Evolutionary conservation across 1,140 invertebrate genomes (phyloP).

Genomic region (Drosophila parvula): DNA sequence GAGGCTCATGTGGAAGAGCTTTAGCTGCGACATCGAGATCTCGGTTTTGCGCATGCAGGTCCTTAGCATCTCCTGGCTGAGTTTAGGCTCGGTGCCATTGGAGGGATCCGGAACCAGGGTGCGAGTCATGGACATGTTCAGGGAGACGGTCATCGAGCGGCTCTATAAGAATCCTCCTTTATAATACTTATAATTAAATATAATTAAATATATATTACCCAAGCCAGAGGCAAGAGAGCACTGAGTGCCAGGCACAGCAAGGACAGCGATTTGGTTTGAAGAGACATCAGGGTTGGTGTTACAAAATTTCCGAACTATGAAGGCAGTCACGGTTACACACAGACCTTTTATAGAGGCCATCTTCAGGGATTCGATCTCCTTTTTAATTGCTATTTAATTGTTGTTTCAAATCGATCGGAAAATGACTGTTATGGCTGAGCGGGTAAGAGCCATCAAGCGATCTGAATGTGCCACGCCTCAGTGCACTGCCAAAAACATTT

Average conservation of each 20-base stretch:
- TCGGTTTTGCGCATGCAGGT: conserved; percentile 68
- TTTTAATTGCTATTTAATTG: conserved; percentile 59
- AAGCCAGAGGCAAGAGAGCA: conserved; percentile 33
- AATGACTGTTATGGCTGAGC: conserved; percentile 46
- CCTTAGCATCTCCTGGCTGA: conserved; percentile 64
- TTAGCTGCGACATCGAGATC: conserved; percentile 71
- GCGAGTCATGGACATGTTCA: conserved; percentile 70
- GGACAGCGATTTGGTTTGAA: conserved; percentile 21
- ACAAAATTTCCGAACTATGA: conserved; percentile 14
- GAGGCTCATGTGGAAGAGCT: conserved; percentile 71
- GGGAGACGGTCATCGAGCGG: conserved; percentile 79
- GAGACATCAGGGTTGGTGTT: conserved; percentile 35
- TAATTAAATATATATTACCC: conserved; percentile 35
- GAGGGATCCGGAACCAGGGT: conserved; percentile 40
- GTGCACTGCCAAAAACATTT: conserved; percentile 50
- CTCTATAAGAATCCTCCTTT: conserved; percentile 64
- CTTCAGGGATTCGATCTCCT: background rate
- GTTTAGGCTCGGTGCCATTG: conserved; percentile 14
- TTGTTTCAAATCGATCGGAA: conserved; percentile 17
- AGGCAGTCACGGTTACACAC: background rate
- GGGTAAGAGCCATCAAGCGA: background rate
- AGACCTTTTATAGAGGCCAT: conserved; percentile 56
- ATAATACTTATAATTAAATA: background rate
- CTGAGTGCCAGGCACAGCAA: conserved; percentile 45
- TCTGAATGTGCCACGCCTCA: conserved; percentile 24